Evolutionary conservation across 2,888 invertebrate species (phyloP), one percentile per base, ranked within the genome.

Genomic region (Eupithecia centaureata): DNA sequence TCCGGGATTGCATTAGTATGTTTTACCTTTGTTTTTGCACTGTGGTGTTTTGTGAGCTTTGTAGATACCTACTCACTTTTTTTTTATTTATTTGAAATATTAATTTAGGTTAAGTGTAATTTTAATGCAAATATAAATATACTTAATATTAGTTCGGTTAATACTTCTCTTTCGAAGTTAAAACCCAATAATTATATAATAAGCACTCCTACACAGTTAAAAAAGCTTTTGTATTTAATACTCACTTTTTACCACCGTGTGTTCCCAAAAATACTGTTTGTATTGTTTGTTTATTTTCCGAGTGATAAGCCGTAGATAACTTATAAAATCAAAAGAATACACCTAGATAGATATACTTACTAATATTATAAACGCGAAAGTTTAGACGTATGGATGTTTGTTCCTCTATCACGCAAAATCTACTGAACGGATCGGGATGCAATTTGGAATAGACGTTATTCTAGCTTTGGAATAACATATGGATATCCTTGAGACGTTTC

Each of bases 21-120:
- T 68, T 58, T 63, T 58, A 30, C 61, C 30, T 58, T 28, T n/a
- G 18, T 35, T 30, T n/a, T 51, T 38, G 22, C 22, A 65, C 47
- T 47, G 15, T 51, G 63, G 65, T 63, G 69, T 60, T 62, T 28
- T 60, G 60, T 63, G 60, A 56, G 65, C 68, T 65, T 68, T 68
- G 58, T 68, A 54, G 13, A 27, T 62, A 63, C 22, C 10, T 4
- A 1, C 15, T 58, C 68, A 54, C 54, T 54, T 28, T 47, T 47
- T 8, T 22, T 15, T 22, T 47, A 1, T 0, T 47, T 47, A 25
- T 22, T 3, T 5, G 51, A 25, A 7, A 15, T 52, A 5, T 15
- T 5, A 22, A 25, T 25, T 5, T 25, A 51, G 25, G 5, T 42
- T 42, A 18, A n/a, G 12, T 51, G 42, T 18, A 18, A 8, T 8